Base-by-base conservation (phyloP, 2,797 vertebrate genomes). In the Danio albolineatus region DNA sequence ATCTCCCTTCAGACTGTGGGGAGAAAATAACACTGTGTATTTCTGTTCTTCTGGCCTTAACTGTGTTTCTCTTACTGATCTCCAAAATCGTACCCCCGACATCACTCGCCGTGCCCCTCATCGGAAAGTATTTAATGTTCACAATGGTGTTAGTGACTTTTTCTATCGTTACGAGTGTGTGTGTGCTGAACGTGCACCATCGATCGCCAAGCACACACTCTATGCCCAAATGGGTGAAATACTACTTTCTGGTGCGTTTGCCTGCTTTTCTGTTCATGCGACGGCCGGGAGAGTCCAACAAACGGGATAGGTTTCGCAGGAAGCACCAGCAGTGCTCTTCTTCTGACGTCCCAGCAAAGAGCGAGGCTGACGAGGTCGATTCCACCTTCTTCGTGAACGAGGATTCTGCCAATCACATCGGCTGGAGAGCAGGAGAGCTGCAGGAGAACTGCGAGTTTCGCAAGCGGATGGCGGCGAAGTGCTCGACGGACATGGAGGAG, bases 21-120 rank as follows among this genome's bases (percentile, higher is more conserved):
- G 94, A 95, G 86, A 95, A 95, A 87, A 94, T 95, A 85, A 95
- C 94, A 10, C 91, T 95, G 36, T 94, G 93, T 72, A 95, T 95
- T 78, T 94, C 94, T 0, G 94, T 95, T 61, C 93, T 95, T 43
- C 86, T 95, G 85, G 94, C 94, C 13, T 91, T 95, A 61, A 95
- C 94, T 76, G 94, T 95, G 85, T 95, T 95, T 88, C 88, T 95
- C 64, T 92, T 95, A 38, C 94, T 95, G 14, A 95, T 95, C 78
- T 94, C 94, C 82, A 94, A 95, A 87, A 94, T 95, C 70, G 94
- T 95, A 44, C 94, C 94, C 4, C 94, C 94, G 12, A 95, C 94
- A 0, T 95, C 94, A 21, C 88, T 95, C 77, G 94, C 93, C 49
- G 94, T 95, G 86, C 94, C 94, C 79, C 93, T 95, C 64, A 95